Evolutionary conservation across 2,797 vertebrate species (phyloP), one percentile per base, ranked within the genome.

Genomic region (Otus scops): DNA sequence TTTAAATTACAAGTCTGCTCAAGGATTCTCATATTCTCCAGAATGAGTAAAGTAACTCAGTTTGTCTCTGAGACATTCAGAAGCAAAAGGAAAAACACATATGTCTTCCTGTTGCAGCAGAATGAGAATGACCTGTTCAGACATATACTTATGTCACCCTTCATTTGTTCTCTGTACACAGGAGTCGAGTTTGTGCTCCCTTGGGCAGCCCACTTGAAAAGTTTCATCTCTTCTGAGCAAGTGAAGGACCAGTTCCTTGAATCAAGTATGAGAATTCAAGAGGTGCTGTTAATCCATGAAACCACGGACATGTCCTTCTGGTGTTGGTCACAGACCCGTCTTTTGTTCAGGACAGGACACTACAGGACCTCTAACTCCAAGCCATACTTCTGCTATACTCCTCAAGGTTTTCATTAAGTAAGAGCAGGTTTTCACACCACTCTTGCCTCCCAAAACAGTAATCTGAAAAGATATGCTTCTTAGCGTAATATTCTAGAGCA

Each of bases 251-350:
- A 81, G 13, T 57, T 85, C n/a, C 36, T 70, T 53, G 43, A 79
- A 30, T 60, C 10, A 50, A 30, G 28, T 28, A 6, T 36, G 38
- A 90, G 38, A 27, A 75, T 48, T 69, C 45, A 71, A 83, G 45
- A 69, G n/a, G 13, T 68, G 39, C 7, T 74, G 20, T 28, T 75
- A 90, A 81, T 68, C 45, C 7, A 5, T 45, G n/a, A 80, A 80
- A 34, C 13, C 4, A 3, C 9, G 53, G 36, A 9, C 23, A 53
- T 0, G 0, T 68, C 10, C 30, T 85, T 14, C 57, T 85, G 1
- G 0, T n/a, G 5, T 8, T 76, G 63, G 17, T 57, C 7, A 6
- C 4, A 88, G 60, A 63, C 18, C 4, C 1, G 0, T 22, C n/a
- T 45, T 84, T 82, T 77, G 36, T 9, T 63, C 68, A 68, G 71